Percentiles rank a stretch among this genome's conserved stretches.
phyloP scores from a whole-genome alignment of 2,113 vertebrate species.

The Pipa parva region DNA sequence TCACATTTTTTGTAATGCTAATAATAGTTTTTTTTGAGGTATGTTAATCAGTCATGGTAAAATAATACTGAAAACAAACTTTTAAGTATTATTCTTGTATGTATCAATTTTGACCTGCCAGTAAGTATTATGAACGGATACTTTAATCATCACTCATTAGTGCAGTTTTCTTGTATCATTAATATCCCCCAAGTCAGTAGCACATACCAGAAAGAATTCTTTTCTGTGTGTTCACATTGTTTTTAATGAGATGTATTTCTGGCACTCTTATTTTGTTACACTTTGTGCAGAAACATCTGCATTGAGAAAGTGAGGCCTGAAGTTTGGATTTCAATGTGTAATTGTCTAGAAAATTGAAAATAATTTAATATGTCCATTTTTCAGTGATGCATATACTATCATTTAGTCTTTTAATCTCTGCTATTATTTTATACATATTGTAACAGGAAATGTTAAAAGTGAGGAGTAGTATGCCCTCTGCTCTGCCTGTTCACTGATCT shows the following conservation, averaged over 20 bases:
- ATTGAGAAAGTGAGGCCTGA: neutral
- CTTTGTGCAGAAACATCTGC: neutral
- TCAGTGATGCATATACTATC: no score
- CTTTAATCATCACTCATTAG: neutral
- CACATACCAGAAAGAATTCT: neutral
- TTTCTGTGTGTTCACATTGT: neutral
- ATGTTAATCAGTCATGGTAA: neutral
- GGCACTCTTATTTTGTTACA: neutral
- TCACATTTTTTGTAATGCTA: conserved; percentile 7
- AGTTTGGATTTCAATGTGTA: neutral
- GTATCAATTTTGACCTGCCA: neutral
- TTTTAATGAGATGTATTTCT: conserved; percentile 8
- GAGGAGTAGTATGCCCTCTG: no score
- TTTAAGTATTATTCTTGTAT: neutral
- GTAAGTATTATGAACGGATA: neutral
- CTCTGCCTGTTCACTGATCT: no score
- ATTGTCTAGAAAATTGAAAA: neutral
- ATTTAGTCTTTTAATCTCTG: no score
- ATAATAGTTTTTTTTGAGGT: neutral
- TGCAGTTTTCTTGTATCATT: neutral
- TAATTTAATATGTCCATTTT: no score
- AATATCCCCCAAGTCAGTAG: neutral
- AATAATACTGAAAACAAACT: neutral
- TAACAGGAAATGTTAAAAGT: no score
- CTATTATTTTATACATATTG: no score